A percentile compares a stretch with the other conserved stretches of the same genome.
These are phyloP conservation scores for Tethea ocularis DNA, from an alignment of 2,888 invertebrate genomes.

Conservation along the genomic window DNA sequence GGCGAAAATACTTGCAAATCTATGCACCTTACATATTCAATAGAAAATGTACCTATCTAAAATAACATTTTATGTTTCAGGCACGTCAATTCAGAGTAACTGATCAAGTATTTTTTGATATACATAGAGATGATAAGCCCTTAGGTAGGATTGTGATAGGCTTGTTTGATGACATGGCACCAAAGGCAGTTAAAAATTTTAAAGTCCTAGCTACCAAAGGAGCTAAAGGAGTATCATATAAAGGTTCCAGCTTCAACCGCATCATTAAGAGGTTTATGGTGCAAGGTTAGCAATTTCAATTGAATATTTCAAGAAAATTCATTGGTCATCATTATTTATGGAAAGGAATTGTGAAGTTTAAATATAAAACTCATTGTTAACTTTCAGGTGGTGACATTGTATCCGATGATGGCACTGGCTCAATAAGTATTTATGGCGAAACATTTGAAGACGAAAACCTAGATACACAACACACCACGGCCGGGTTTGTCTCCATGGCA, in stretches of 20 bases:
- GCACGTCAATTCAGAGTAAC: slow-evolving; percentile 88
- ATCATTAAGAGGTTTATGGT: slow-evolving; percentile 96
- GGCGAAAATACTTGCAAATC: neutral
- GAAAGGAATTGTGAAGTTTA: no score
- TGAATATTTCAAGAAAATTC: no score
- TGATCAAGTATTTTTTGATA: slow-evolving; percentile 92
- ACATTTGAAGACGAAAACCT: slow-evolving; percentile 95
- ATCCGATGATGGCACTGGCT: slow-evolving; percentile 91
- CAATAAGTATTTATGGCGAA: slow-evolving; percentile 93
- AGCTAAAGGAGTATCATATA: slow-evolving; percentile 90
- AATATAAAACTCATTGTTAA: slow-evolving; percentile 1
- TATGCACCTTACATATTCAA: neutral
- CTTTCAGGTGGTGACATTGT: slow-evolving; percentile 92
- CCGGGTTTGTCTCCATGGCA: slow-evolving; percentile 96
- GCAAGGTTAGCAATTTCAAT: slow-evolving; percentile 86
- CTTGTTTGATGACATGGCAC: slow-evolving; percentile 93
- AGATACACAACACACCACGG: slow-evolving; percentile 89
- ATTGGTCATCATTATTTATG: no score
- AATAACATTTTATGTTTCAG: slow-evolving; percentile 67
- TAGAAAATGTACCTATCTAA: slow-evolving; percentile 15
- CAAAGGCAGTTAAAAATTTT: slow-evolving; percentile 94
- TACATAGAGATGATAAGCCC: slow-evolving; percentile 88
- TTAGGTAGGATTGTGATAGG: slow-evolving; percentile 93
- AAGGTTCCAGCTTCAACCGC: slow-evolving; percentile 91
- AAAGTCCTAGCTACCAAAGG: slow-evolving; percentile 90